A percentile compares a stretch with the other conserved stretches of the same genome.
phyloP scores from a whole-genome alignment of 2,113 vertebrate genomes.

The Eretmochelys imbricata region DNA sequence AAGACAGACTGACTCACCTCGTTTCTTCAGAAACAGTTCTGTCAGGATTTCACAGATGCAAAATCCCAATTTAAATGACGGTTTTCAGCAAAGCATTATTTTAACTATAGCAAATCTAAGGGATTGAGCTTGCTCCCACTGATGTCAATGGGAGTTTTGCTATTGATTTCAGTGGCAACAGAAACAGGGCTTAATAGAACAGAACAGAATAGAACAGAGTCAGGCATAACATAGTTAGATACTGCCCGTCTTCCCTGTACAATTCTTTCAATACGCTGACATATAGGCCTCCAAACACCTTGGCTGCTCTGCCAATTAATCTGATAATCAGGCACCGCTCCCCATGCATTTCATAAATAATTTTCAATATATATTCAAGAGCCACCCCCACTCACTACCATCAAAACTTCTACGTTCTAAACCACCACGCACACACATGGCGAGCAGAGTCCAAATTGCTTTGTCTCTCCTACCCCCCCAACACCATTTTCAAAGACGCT shows the following conservation, averaged over 20 bases:
- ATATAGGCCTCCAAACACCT: rapidly evolving
- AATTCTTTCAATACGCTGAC: not conserved
- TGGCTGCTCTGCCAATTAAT: not conserved
- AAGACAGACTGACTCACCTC: not conserved
- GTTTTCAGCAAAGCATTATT: not conserved
- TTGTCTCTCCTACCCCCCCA: not conserved
- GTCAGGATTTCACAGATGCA: not conserved
- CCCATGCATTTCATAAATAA: not conserved
- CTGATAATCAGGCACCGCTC: not conserved
- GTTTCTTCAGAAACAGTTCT: not conserved
- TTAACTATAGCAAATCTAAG: not conserved
- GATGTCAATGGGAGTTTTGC: not conserved
- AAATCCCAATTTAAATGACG: not conserved
- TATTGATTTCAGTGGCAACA: not conserved
- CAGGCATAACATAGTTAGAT: no score
- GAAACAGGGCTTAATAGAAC: not conserved
- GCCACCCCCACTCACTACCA: not conserved
- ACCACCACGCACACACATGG: not conserved
- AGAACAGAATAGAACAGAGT: not conserved
- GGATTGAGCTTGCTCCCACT: not conserved
- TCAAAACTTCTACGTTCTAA: not conserved
- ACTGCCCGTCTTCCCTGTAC: not conserved
- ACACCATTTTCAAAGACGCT: not conserved
- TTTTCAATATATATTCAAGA: not conserved
- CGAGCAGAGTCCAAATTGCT: not conserved